Conservation (phyloP, 1,140 invertebrate genomes). For the Bactericera cockerelli region DNA sequence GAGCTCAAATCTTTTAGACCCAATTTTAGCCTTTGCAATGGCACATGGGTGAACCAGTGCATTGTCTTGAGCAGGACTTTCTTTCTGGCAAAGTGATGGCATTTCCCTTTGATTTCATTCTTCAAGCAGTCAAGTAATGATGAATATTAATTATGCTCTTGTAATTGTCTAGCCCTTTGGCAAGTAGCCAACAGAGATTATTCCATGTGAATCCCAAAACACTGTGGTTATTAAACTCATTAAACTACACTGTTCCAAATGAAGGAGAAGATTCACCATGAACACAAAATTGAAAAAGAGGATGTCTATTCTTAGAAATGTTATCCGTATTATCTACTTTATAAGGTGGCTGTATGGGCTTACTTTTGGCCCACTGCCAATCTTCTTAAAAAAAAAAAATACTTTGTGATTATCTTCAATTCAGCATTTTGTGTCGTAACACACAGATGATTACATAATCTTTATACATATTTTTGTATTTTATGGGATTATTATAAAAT, state of each 20-base stretch:
- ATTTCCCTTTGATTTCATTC: slow-evolving; percentile 4
- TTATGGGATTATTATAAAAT: too few species aligned
- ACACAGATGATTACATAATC: too few species aligned
- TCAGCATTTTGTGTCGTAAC: too few species aligned
- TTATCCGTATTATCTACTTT: too few species aligned
- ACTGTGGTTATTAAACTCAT: slow-evolving; percentile 21
- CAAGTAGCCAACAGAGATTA: too few species aligned
- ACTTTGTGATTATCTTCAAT: too few species aligned
- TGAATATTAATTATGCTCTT: background rate
- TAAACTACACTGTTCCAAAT: slow-evolving; percentile 18
- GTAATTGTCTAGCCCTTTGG: background rate
- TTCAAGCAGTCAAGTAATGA: slow-evolving; percentile 6
- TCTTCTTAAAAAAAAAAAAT: too few species aligned
- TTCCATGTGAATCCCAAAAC: slow-evolving; percentile 20
- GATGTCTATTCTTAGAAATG: too few species aligned
- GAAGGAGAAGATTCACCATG: slow-evolving; percentile 15
- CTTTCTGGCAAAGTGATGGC: background rate
- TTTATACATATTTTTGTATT: too few species aligned
- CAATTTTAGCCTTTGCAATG: slow-evolving; percentile 14
- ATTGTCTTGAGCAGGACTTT: slow-evolving; percentile 27
- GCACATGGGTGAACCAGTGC: slow-evolving; percentile 23
- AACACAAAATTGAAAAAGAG: too few species aligned
- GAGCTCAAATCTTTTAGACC: slow-evolving; percentile 21
- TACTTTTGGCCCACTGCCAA: too few species aligned
- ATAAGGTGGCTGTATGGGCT: too few species aligned